Evolutionary conservation across 2,888 invertebrate species (phyloP), one percentile per base, ranked within the genome.

Genomic region (Lasioglossum vierecki): DNA sequence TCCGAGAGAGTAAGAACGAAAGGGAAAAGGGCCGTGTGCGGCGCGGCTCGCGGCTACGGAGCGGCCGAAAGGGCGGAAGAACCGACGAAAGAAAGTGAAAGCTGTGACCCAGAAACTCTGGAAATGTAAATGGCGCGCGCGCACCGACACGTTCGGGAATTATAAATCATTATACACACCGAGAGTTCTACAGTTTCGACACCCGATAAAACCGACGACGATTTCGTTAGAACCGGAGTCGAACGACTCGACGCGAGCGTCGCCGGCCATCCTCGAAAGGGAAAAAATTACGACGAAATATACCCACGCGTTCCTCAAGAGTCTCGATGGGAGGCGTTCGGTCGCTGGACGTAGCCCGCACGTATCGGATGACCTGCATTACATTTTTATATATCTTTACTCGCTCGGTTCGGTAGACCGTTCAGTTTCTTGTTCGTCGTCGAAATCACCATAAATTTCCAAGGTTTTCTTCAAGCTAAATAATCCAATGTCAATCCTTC

Each of bases 51-150:
- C 77, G 60, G 71, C 22, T 72, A 60, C 80, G 57, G 77, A 84
- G 78, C 76, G 80, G 76, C 84, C 79, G 88, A 90, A 88, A 88
- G 89, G 90, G 90, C 91, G 90, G 91, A 91, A 92, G 92, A 91
- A 90, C 91, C 91, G 91, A 91, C 91, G 92, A 93, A 93, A 93
- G 92, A 93, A 94, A 95, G 94, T 94, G 94, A 94, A 94, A 94
- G 94, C 93, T 91, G 91, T 94, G 94, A 94, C 94, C 94, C 92
- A 94, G 93, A 94, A 94, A 94, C 91, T 89, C 92, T 90, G 91
- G 91, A 92, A 91, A 89, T 90, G 90, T 91, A 91, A 90, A 91
- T 91, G 91, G 89, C 92, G 86, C 87, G 81, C 87, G 81, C 83
- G 76, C 80, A 76, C 71, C 79, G 81, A 88, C 79, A 83, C 79